phyloP scores from a whole-genome alignment of 2,113 vertebrate genomes.

The Brienomyrus longianalis region DNA sequence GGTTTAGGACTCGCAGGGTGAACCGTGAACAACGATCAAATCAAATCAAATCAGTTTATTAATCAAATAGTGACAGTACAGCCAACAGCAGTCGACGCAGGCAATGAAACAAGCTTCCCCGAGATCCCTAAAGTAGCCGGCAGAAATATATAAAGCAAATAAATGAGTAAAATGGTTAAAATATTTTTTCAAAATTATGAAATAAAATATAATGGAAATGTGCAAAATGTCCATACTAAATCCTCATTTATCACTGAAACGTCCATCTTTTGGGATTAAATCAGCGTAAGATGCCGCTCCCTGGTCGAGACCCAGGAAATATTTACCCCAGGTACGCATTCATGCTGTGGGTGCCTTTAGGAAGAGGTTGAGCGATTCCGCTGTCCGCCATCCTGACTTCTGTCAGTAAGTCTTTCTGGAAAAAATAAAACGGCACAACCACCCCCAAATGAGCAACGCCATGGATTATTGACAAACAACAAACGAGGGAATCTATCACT shows the following conservation, averaged over 20 bases:
- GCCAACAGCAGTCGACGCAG: not conserved
- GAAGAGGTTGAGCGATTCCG: slow-evolving; percentile 54
- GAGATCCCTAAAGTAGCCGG: not conserved
- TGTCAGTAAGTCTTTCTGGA: slow-evolving; percentile 61
- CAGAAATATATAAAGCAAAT: not conserved
- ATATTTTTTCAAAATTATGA: too few relatives aligned
- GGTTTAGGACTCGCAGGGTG: not conserved
- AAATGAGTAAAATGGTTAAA: too few relatives aligned
- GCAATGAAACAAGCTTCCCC: not conserved
- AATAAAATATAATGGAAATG: too few relatives aligned
- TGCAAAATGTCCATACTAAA: too few relatives aligned
- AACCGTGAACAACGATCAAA: not conserved
- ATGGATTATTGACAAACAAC: not conserved
- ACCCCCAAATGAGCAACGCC: not conserved
- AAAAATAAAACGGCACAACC: slow-evolving; percentile 10
- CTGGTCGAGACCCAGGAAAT: too few relatives aligned
- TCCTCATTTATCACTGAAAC: too few relatives aligned
- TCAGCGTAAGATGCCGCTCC: not conserved
- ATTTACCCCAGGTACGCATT: slow-evolving; percentile 73
- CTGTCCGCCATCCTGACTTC: slow-evolving; percentile 53
- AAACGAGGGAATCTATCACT: not conserved
- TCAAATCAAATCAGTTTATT: not conserved
- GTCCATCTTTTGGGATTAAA: not conserved
- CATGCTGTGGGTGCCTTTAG: slow-evolving; percentile 70
- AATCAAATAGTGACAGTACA: not conserved